Evolutionary conservation across 2,113 vertebrate genomes (phyloP), one percentile per base, ranked within the genome.

Genomic region (Acanthisitta chloris): DNA sequence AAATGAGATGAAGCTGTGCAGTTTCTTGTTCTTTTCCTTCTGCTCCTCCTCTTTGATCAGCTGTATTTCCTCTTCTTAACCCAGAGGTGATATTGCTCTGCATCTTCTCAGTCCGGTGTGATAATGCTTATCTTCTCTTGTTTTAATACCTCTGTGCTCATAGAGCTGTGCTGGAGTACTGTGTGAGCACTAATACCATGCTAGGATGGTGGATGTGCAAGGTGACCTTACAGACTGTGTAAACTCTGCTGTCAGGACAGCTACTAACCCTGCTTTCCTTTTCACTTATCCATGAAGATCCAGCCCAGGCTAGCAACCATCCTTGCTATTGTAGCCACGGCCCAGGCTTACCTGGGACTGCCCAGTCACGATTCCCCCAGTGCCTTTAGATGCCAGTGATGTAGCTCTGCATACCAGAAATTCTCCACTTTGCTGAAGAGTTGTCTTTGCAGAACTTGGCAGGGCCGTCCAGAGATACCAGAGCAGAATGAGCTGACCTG

Each of bases 311-410:
- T 36, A 38, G 40, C 31, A 34, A 13, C 13, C 10, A 1, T 29
- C 14, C 36, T 77, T 82, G 19, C 40, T 82, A 7, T 48, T 87
- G 9, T 28, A 64, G 29, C 17, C 38, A 17, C 31, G 78, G 46
- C 34, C 12, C n/a, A 58, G 42, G 29, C 33, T 66, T 57, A 17
- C 36, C 31, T 73, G 12, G 54, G 36, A 31, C 29, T 29, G 34
- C 11, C 18, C 4, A 34, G 1, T 72, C 57, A 25, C 19, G 16
- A 10, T 5, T 4, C 2, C 0, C 1, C 7, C 16, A 48, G 28
- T 0, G 0, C 3, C 49, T 74, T 57, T 33, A 49, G 42, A 23
- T 82, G 38, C 11, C 16, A 16, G 1, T 33, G 33, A 17, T 42
- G 20, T 61, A 38, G 9, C 61, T 73, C 49, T 61, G 9, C 13